Evolutionary conservation across 2,113 vertebrate genomes (phyloP).

Genomic region (Mustela nigripes): DNA sequence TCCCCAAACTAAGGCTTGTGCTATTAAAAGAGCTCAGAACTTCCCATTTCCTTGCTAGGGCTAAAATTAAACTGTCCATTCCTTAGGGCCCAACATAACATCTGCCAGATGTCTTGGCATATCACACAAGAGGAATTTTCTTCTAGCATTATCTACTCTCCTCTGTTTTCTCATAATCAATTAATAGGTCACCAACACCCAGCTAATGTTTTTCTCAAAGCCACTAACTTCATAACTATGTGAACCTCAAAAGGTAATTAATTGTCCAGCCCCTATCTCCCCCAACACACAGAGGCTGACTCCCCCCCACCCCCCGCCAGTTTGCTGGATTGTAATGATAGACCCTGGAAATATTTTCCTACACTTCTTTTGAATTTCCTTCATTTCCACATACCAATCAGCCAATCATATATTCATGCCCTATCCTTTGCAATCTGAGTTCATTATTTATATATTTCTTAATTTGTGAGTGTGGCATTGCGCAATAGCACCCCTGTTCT

Average conservation of each 20-base stretch:
- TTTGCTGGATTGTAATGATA: not conserved
- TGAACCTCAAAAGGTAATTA: conserved; percentile 39
- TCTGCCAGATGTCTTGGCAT: conserved; percentile 88
- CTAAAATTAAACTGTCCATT: conserved; percentile 89
- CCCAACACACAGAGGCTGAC: not conserved
- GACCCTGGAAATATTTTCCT: not conserved
- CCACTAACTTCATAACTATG: conserved; percentile 61
- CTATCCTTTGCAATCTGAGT: conserved; percentile 52
- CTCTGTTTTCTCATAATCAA: conserved; percentile 81
- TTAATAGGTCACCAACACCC: conserved; percentile 75
- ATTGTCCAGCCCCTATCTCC: not conserved
- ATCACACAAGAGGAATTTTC: conserved; percentile 78
- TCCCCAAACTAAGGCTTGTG: conserved; percentile 83
- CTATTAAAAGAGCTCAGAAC: conserved; percentile 86
- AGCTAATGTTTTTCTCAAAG: conserved; percentile 72
- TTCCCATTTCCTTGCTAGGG: conserved; percentile 88
- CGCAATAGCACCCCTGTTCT: conserved; percentile 28
- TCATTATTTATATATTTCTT: conserved; percentile 47
- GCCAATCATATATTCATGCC: conserved; percentile 29
- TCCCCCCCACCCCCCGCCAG: not conserved
- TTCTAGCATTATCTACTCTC: conserved; percentile 78
- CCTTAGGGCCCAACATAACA: conserved; percentile 86
- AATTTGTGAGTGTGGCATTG: conserved; percentile 52
- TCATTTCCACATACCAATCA: conserved; percentile 67
- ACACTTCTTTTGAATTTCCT: conserved; percentile 46